Evolutionary conservation across 92 coral and sea anemone genomes (phyloP).

Genomic region (Porites cylindrica): DNA sequence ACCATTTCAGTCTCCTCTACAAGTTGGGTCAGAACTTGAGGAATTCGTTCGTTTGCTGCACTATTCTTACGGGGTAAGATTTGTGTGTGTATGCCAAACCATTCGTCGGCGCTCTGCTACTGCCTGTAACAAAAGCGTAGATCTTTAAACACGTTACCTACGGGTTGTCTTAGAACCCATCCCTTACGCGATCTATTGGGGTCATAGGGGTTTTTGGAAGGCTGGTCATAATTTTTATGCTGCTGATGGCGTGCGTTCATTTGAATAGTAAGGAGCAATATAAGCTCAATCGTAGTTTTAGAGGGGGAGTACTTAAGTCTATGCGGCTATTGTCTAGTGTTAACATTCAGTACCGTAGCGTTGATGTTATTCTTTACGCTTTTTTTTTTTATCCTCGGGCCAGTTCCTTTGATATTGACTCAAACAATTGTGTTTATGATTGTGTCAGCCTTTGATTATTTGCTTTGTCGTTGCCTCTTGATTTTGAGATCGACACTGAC

Average conservation of each 20-base stretch:
- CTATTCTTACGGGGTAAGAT: background rate
- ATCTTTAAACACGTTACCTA: background rate
- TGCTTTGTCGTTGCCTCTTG: no score
- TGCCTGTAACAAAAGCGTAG: background rate
- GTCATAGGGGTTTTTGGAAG: slow-evolving; percentile 40
- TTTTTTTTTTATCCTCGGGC: no score
- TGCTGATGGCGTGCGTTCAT: background rate
- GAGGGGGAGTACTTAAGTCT: slow-evolving; percentile 31
- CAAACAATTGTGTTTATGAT: no score
- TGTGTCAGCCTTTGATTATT: no score
- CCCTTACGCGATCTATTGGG: slow-evolving; percentile 20
- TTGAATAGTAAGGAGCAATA: slow-evolving; percentile 13
- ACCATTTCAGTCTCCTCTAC: background rate
- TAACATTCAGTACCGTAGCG: no score
- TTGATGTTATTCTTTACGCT: no score
- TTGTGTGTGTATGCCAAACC: slow-evolving; percentile 43
- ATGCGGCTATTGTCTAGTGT: background rate
- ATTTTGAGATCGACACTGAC: no score
- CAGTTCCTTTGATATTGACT: no score
- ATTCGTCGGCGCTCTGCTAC: slow-evolving; percentile 3
- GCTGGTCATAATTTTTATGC: background rate
- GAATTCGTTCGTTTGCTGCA: slow-evolving; percentile 26
- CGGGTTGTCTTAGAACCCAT: slow-evolving; percentile 28
- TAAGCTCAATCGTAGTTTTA: slow-evolving; percentile 31
- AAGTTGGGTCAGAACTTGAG: slow-evolving; percentile 34